Evolutionary conservation across 1,140 invertebrate genomes (phyloP), one percentile per base, ranked within the genome.

Genomic region (Lithobius niger): DNA sequence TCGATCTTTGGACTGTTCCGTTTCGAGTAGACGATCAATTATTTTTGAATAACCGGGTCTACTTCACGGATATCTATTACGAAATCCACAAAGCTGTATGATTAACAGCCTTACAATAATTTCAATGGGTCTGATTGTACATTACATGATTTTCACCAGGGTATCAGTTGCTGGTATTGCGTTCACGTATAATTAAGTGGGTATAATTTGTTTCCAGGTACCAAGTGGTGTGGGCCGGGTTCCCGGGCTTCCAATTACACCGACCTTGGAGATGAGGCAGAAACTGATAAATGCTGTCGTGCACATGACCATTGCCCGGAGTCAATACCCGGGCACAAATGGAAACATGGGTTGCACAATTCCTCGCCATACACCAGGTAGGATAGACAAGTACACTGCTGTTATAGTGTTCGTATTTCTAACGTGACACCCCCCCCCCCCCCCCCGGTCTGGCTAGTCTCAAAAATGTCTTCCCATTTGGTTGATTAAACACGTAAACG

Each of bases 151-250:
- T n/a, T n/a, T n/a, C n/a, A n/a, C n/a, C n/a, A n/a, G n/a, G n/a
- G n/a, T n/a, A n/a, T n/a, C n/a, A n/a, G n/a, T n/a, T n/a, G n/a
- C n/a, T n/a, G n/a, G n/a, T n/a, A n/a, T n/a, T n/a, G n/a, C n/a
- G n/a, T n/a, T n/a, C n/a, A n/a, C n/a, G n/a, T n/a, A n/a, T n/a
- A n/a, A n/a, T n/a, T n/a, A n/a, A n/a, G 31, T 10, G 31, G n/a
- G 31, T 36, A 10, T 21, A 45, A 6, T 45, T 10, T 45, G 16
- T 4, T 45, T 45, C 6, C 76, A 58, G 82, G 82, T 0, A 84
- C 82, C 0, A 82, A 83, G 62, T 84, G 82, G 82, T 84, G 82
- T 60, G 84, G 84, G 10, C 79, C 80, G 2, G 82, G 82, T 59
- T 79, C 77, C 56, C 66, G 74, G 13, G 79, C 82, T 0, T 61